These are phyloP conservation scores for Sarcoramphus papa DNA, from an alignment of 2,797 vertebrate species.

Conservation along the genomic window DNA sequence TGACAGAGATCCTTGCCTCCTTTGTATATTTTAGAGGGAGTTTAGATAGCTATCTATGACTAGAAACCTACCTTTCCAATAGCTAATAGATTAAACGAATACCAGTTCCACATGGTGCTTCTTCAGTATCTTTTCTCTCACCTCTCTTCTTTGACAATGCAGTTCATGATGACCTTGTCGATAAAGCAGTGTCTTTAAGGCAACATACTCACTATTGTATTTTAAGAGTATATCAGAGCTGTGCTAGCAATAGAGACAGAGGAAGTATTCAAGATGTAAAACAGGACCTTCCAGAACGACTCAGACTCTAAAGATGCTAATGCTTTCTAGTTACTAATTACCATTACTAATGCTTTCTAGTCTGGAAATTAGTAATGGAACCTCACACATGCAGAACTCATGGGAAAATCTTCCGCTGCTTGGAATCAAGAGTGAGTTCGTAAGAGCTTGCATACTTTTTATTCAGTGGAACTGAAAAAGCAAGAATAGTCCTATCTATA, in stretches of 20 bases:
- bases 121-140: not conserved
- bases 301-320: not conserved
- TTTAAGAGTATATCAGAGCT: not conserved
- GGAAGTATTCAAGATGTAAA: not conserved
- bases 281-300: not conserved
- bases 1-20: not conserved
- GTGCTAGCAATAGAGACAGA: not conserved
- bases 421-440: not conserved
- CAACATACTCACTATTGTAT: not conserved
- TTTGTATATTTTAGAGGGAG: not conserved
- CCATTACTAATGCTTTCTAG: not conserved
- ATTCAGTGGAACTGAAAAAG: not conserved
- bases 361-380: not conserved
- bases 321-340: not conserved
- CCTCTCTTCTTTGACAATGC: not conserved
- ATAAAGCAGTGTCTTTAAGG: not conserved
- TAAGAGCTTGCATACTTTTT: not conserved
- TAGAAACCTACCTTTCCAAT: not conserved
- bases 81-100: not conserved
- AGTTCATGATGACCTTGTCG: not conserved
- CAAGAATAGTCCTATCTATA: not conserved
- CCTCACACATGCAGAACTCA: not conserved
- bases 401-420: not conserved
- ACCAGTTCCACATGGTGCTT: not conserved
- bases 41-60: not conserved